Percentiles rank a stretch among this genome's conserved stretches.
phyloP scores from a whole-genome alignment of 64 coral and sea anemone species.

The Montipora sp. region DNA sequence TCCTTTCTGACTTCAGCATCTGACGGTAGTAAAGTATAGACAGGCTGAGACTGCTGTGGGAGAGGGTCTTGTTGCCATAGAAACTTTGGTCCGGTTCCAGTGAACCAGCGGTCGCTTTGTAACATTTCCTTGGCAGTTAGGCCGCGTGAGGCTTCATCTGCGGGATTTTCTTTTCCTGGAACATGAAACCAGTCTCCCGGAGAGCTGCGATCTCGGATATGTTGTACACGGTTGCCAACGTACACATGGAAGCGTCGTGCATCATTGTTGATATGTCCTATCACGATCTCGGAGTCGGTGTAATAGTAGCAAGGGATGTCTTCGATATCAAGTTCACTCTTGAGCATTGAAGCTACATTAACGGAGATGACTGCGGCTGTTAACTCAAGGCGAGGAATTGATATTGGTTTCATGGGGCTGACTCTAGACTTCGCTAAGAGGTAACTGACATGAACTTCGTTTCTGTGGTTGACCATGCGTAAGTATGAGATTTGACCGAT shows the following conservation, averaged over 20 bases:
- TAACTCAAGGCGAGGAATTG: too few relatives aligned
- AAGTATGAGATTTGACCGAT: constrained; percentile 62
- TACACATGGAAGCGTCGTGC: background rate
- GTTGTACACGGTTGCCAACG: constrained; percentile 45
- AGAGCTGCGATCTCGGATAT: constrained; percentile 49
- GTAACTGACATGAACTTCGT: constrained; percentile 51
- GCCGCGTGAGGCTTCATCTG: background rate
- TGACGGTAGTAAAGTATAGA: background rate
- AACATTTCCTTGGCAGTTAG: background rate
- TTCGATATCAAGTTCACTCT: constrained; percentile 43
- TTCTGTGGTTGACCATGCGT: constrained; percentile 31
- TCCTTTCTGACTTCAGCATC: constrained; percentile 39
- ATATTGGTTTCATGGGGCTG: constrained; percentile 1
- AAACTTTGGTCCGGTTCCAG: constrained; percentile 21
- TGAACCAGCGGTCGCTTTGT: constrained; percentile 40
- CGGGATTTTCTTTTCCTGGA: too few relatives aligned
- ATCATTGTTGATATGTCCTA: constrained; percentile 45
- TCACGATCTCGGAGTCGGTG: constrained; percentile 34
- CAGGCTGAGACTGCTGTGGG: background rate
- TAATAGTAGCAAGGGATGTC: background rate
- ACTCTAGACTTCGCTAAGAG: constrained; percentile 57
- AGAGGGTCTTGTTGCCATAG: constrained; percentile 25
- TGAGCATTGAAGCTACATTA: constrained; percentile 36
- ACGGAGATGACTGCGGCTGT: too few relatives aligned
- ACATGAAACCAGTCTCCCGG: background rate